These are phyloP conservation scores for Netelia virgata DNA, from an alignment of 2,888 invertebrate species.

Conservation along the genomic window DNA sequence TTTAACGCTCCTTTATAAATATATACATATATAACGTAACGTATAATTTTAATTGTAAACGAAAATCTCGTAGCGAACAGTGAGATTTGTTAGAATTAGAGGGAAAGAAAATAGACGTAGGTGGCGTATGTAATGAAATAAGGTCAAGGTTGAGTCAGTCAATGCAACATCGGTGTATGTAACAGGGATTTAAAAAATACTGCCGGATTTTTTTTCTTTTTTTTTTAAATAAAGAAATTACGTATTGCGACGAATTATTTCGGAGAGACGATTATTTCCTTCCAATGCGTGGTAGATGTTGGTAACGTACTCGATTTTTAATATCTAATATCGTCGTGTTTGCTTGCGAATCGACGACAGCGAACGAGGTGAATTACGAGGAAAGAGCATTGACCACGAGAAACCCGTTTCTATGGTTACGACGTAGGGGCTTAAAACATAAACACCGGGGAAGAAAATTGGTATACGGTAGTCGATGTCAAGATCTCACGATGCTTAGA, in stretches of 20 bases:
- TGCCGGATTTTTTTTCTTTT: constrained; percentile 39
- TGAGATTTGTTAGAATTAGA: constrained; percentile 1
- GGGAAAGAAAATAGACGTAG: constrained; percentile 11
- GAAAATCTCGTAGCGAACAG: background rate
- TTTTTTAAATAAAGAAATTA: constrained; percentile 43
- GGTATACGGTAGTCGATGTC: constrained; percentile 54
- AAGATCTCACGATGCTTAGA: constrained; percentile 52
- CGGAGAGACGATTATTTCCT: no score
- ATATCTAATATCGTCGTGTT: background rate
- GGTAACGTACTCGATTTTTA: background rate
- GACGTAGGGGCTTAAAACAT: constrained; percentile 26
- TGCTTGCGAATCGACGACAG: background rate
- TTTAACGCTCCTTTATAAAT: constrained; percentile 26
- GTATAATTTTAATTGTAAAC: constrained; percentile 14
- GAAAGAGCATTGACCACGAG: constrained; percentile 60
- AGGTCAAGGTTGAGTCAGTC: constrained; percentile 32
- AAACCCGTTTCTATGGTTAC: constrained; percentile 56
- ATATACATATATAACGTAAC: constrained; percentile 11
- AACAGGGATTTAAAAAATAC: constrained; percentile 38
- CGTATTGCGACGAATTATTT: constrained; percentile 16
- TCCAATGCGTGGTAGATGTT: background rate
- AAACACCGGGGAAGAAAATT: constrained; percentile 48
- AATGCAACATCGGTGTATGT: constrained; percentile 37
- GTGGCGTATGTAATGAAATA: background rate
- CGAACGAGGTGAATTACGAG: constrained; percentile 1